Evolutionary conservation across 2,888 invertebrate species (phyloP).

Genomic region (Eubasilissa splendida): DNA sequence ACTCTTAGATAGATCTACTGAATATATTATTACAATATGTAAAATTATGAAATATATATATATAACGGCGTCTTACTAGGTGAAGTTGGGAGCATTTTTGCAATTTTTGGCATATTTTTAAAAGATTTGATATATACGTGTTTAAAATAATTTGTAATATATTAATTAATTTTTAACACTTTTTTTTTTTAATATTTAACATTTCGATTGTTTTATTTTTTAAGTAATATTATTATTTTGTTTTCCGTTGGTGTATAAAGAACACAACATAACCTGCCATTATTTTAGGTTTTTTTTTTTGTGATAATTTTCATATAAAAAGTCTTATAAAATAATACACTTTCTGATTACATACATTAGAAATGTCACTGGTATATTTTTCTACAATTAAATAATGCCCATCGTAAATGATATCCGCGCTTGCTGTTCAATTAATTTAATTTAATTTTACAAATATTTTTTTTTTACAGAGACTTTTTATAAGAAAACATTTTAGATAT

Average conservation of each 20-base stretch:
- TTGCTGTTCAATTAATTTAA: background rate
- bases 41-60: constrained; percentile 30
- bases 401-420: background rate
- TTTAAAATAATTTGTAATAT: constrained; percentile 24
- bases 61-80: constrained; percentile 4
- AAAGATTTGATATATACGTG: constrained; percentile 13
- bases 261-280: background rate
- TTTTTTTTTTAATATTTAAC: background rate
- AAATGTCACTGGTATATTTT: background rate
- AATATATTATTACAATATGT: constrained; percentile 19
- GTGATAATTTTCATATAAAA: constrained; percentile 26
- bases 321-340: constrained; percentile 5
- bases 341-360: background rate
- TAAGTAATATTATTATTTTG: constrained; percentile 3
- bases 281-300: constrained; percentile 11
- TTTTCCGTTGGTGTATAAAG: background rate
- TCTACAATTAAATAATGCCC: background rate
- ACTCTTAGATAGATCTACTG: constrained; percentile 22
- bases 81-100: background rate
- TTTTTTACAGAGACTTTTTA: background rate
- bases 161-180: background rate
- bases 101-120: constrained; percentile 24
- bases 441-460: background rate
- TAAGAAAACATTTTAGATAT: background rate
- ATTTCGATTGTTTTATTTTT: background rate